Evolutionary conservation across 2,113 vertebrate species (phyloP).

Genomic region (Mastomys coucha): DNA sequence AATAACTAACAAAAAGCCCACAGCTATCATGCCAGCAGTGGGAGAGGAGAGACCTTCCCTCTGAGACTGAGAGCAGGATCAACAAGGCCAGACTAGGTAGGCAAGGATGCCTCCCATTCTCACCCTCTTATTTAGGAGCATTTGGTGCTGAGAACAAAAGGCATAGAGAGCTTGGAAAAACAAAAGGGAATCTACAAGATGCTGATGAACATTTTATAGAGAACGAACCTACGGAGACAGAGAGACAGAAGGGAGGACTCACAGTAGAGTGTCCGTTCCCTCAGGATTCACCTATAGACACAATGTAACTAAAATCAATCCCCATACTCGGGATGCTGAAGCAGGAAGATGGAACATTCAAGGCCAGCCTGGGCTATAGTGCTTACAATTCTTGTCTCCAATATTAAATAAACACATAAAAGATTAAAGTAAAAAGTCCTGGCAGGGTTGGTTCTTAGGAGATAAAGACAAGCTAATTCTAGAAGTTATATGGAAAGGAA

Average conservation of each 20-base stretch:
- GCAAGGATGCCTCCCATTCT: neutral
- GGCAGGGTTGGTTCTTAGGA: constrained; percentile 12
- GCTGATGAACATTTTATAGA: neutral
- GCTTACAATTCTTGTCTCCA: neutral
- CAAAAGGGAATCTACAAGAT: neutral
- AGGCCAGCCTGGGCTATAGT: neutral
- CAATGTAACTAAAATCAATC: neutral
- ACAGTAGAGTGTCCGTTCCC: neutral
- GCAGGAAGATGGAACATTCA: neutral
- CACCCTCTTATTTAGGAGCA: neutral
- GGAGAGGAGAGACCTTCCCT: neutral
- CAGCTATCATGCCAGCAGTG: neutral
- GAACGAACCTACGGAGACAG: neutral
- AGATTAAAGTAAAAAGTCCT: neutral
- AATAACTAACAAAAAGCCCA: neutral
- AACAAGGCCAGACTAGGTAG: too few relatives aligned
- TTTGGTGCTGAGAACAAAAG: fast-evolving
- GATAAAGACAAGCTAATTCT: neutral
- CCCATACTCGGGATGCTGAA: neutral
- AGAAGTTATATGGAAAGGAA: constrained; percentile 17
- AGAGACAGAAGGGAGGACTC: neutral
- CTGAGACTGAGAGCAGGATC: neutral
- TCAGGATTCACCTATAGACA: neutral
- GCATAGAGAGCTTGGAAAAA: neutral
- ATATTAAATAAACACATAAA: neutral